These are phyloP conservation scores for Camelus bactrianus DNA, from an alignment of 2,113 vertebrate genomes.

Conservation along the genomic window DNA sequence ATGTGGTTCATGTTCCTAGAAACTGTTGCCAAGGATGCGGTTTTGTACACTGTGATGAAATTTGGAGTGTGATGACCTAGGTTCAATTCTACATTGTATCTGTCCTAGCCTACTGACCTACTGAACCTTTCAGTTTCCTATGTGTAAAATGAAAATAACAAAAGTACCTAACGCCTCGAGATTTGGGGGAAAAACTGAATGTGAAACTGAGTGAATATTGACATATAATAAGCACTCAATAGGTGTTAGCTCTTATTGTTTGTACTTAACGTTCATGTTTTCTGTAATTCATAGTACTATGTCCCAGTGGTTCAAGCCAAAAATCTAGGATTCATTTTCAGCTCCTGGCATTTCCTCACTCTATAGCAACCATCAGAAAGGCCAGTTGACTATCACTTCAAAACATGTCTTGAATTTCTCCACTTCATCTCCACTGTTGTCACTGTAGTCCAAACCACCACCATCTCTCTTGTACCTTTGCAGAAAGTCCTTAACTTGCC, in stretches of 20 bases:
- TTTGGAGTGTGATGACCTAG: neutral
- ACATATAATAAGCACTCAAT: neutral
- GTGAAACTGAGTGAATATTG: neutral
- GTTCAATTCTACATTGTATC: neutral
- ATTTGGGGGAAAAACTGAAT: neutral
- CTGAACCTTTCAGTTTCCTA: neutral
- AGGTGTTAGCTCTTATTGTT: slow-evolving; percentile 17
- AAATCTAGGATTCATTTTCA: slow-evolving; percentile 48
- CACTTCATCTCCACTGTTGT: neutral
- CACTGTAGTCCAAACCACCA: neutral
- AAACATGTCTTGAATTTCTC: neutral
- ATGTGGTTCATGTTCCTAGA: neutral
- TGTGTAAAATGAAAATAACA: slow-evolving; percentile 37
- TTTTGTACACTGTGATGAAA: neutral
- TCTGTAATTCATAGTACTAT: neutral
- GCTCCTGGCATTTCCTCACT: neutral
- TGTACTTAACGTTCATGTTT: neutral
- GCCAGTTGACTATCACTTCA: neutral
- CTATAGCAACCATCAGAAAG: neutral
- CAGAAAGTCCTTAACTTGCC: neutral
- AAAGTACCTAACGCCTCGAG: neutral
- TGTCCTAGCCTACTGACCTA: neutral
- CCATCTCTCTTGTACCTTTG: neutral
- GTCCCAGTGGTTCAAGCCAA: neutral
- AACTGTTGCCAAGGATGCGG: neutral